Evolutionary conservation across 1,140 invertebrate species (phyloP).

Genomic region (Daktulosphaira vitifoliae): DNA sequence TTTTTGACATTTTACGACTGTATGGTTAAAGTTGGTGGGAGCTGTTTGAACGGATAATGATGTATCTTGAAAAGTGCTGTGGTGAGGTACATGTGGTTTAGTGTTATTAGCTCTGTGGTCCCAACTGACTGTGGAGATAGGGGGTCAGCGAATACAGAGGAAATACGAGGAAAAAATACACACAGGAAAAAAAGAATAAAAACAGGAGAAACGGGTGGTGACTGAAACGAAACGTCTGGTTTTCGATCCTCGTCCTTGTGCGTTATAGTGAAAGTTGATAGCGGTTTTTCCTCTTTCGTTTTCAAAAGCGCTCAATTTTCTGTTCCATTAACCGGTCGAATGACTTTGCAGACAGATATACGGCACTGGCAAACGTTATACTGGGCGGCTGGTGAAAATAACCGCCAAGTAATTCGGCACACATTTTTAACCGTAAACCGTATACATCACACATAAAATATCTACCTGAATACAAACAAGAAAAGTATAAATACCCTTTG

Average conservation of each 20-base stretch:
- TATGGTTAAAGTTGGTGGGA: not conserved
- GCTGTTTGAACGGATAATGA: slow-evolving; percentile 6
- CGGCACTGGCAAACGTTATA: not conserved
- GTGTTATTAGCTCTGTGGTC: slow-evolving; percentile 4
- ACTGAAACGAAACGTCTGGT: not conserved
- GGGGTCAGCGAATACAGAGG: not conserved
- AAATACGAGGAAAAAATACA: too few species aligned
- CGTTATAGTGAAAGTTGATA: too few species aligned
- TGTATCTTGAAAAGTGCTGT: not conserved
- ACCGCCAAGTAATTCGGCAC: slow-evolving; percentile 3
- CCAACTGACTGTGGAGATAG: not conserved
- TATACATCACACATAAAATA: not conserved
- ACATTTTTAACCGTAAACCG: not conserved
- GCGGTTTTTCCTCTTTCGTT: not conserved
- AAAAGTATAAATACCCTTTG: too few species aligned
- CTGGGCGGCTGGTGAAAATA: slow-evolving; percentile 5
- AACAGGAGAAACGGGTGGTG: not conserved
- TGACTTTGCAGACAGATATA: slow-evolving; percentile 1
- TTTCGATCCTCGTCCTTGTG: too few species aligned
- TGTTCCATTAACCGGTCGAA: slow-evolving; percentile 28
- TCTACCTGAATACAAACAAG: not conserved
- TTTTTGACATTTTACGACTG: slow-evolving; percentile 8
- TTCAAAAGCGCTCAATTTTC: slow-evolving; percentile 13
- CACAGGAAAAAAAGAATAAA: not conserved
- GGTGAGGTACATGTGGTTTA: not conserved